Conservation (phyloP, 2,888 invertebrate species). For the Mesochorus sp. region DNA sequence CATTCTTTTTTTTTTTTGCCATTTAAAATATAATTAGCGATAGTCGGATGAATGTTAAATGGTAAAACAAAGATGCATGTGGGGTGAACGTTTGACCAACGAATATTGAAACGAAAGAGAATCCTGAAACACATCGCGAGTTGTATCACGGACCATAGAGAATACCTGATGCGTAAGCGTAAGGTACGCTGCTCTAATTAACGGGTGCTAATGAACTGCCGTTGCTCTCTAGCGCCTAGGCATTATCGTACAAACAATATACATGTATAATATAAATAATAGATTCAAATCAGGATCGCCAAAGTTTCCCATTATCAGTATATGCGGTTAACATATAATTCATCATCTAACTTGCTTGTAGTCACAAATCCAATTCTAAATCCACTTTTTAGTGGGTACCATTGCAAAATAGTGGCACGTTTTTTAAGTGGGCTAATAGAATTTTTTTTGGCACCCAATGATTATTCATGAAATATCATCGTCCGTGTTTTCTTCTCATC, state of each 20-base stretch:
- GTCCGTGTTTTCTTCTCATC: no score
- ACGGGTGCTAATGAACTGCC: conserved; percentile 79
- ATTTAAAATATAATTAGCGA: conserved; percentile 14
- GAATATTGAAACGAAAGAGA: conserved; percentile 70
- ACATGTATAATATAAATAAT: no score
- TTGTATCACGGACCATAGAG: conserved; percentile 47
- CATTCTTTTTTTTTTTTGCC: not conserved
- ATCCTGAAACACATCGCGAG: conserved; percentile 51
- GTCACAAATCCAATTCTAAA: not conserved
- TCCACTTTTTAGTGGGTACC: not conserved
- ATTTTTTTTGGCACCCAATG: no score
- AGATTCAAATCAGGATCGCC: conserved; percentile 76
- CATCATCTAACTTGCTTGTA: conserved; percentile 28
- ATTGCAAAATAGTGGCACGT: no score
- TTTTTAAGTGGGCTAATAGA: no score
- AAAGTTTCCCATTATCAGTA: conserved; percentile 35
- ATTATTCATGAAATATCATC: no score
- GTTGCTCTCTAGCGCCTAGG: conserved; percentile 50
- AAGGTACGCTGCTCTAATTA: conserved; percentile 74
- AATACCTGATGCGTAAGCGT: conserved; percentile 58
- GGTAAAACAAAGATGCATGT: conserved; percentile 9
- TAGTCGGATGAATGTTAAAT: conserved; percentile 16
- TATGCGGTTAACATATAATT: not conserved
- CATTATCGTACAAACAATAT: conserved; percentile 65
- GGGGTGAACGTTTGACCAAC: conserved; percentile 64